phyloP scores from a whole-genome alignment of 2,113 vertebrate genomes.

The Zosterops pallidus region DNA sequence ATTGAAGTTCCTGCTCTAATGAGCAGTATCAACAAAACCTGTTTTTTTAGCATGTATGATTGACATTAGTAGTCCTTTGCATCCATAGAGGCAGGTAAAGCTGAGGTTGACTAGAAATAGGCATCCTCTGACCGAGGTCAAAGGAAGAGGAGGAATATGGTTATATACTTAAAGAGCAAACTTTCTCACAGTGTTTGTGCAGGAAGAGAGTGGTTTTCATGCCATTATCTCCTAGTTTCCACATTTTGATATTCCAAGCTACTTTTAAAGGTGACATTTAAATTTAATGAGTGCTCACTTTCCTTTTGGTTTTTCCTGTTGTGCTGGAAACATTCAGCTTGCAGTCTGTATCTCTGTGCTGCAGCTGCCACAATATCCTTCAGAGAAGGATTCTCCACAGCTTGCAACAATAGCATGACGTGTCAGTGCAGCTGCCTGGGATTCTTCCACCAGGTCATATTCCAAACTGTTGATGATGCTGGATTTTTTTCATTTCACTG shows the following conservation, averaged over 20 bases:
- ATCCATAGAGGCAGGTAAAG: not conserved
- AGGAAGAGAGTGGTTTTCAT: not conserved
- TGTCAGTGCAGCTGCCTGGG: not conserved
- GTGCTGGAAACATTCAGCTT: not conserved
- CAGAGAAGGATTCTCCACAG: not conserved
- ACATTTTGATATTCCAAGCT: not conserved
- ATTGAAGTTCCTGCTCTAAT: not conserved
- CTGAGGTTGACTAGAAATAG: accelerated
- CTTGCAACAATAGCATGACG: not conserved
- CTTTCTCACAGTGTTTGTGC: not conserved
- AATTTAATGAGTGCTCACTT: not conserved
- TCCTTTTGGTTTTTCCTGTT: not conserved
- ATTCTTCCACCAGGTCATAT: not conserved
- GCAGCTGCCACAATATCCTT: not conserved
- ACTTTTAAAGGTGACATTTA: not conserved
- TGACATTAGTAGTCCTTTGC: not conserved
- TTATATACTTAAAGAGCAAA: not conserved
- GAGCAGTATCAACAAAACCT: not conserved
- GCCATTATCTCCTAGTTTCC: not conserved
- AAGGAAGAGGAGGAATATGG: not conserved
- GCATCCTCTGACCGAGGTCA: not conserved
- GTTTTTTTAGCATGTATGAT: accelerated
- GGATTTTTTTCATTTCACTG: not conserved
- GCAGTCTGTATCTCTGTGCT: not conserved
- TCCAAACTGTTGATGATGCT: not conserved